Percentiles rank a stretch among this genome's conserved stretches.
These are phyloP conservation scores for Neolamprologus kungweensis DNA, from an alignment of 2,113 vertebrate species.

Conservation along the genomic window DNA sequence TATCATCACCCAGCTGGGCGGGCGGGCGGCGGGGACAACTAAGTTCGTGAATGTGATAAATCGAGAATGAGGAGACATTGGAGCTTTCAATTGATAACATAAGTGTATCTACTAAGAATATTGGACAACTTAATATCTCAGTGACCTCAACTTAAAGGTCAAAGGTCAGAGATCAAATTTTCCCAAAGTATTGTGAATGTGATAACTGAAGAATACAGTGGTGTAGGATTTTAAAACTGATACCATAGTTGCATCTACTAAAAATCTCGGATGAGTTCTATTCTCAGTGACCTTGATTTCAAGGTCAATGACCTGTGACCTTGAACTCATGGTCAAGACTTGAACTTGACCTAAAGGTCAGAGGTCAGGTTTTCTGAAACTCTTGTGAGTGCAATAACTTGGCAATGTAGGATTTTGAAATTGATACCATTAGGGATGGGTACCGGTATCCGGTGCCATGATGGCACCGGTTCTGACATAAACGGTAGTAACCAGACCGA, in stretches of 20 bases:
- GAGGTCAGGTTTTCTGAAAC: not conserved
- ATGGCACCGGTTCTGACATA: too few species aligned
- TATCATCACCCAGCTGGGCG: not conserved
- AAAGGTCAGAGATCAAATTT: not conserved
- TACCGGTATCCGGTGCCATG: too few species aligned
- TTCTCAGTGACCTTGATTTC: not conserved
- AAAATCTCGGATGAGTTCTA: not conserved
- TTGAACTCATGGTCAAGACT: accelerated
- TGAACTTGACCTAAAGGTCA: not conserved
- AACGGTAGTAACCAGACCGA: too few species aligned
- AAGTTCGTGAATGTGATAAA: not conserved
- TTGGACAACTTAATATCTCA: not conserved
- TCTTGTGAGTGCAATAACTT: accelerated
- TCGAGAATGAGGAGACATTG: not conserved
- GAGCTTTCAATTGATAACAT: not conserved
- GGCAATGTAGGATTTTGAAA: not conserved
- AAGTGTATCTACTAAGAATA: not conserved
- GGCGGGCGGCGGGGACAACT: accelerated
- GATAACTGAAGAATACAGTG: not conserved
- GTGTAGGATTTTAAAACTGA: not conserved
- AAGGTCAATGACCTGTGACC: not conserved
- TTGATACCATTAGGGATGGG: not conserved
- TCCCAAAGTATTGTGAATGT: not conserved
- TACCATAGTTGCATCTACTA: not conserved
- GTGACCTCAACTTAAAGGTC: not conserved